phyloP scores from a whole-genome alignment of 2,888 invertebrate species.

The Diarsia rubi region DNA sequence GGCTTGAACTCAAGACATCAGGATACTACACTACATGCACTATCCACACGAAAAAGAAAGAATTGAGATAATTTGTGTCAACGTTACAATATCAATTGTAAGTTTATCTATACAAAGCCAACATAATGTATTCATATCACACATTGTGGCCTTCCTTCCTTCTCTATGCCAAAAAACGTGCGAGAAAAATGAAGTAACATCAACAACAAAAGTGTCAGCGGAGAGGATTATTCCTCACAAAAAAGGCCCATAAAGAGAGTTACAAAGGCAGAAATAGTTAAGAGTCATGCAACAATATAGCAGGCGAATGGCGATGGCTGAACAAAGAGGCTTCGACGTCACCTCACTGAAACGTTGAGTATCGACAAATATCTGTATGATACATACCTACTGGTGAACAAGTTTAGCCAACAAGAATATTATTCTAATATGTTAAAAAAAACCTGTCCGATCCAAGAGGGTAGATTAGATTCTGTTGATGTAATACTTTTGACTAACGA shows the following conservation, averaged over 20 bases:
- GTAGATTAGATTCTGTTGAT: no score
- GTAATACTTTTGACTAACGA: no score
- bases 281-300: slow-evolving; percentile 78
- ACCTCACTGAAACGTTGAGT: slow-evolving; percentile 74
- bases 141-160: slow-evolving; percentile 12
- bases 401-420: background rate
- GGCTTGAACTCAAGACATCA: no score
- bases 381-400: slow-evolving; percentile 68
- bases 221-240: slow-evolving; percentile 61
- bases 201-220: slow-evolving; percentile 64
- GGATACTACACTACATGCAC: no score
- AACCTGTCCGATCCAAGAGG: no score
- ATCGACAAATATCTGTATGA: slow-evolving; percentile 77
- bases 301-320: slow-evolving; percentile 76
- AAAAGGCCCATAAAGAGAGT: slow-evolving; percentile 69
- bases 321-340: slow-evolving; percentile 78
- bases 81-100: background rate
- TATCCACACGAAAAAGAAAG: no score
- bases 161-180: slow-evolving; percentile 14
- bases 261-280: slow-evolving; percentile 74
- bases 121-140: slow-evolving; percentile 30
- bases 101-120: background rate
- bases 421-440: background rate
- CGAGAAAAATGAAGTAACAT: slow-evolving; percentile 54
- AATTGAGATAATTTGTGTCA: no score